Evolutionary conservation across 2,113 vertebrate genomes (phyloP), one percentile per base, ranked within the genome.

Genomic region (Eulacestoma nigropectus): DNA sequence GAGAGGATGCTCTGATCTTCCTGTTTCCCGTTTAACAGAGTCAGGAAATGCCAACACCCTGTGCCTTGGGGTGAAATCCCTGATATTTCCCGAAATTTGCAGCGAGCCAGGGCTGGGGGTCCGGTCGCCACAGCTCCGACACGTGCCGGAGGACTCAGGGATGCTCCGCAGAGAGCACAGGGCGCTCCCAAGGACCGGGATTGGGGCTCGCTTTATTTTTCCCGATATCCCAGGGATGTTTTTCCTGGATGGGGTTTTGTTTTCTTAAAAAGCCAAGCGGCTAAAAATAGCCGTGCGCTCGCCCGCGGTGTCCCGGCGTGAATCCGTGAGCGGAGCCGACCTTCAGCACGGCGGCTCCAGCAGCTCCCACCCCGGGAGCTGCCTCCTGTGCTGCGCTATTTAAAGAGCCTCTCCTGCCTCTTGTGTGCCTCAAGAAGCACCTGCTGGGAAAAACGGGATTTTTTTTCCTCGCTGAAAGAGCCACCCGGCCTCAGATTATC

Each of bases 171-270:
- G 20, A 17, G 7, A 10, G 41, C 83, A 23, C 26, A 1, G 65
- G 21, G 7, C 39, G 50, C 76, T 82, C 56, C 62, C 41, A 4
- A 25, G 30, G 27, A 19, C 26, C 4, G 0, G 4, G 30, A 4
- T 33, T 7, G 0, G 29, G 7, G 26, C 74, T 70, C 4, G 9
- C 13, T 20, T 84, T 35, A 3, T 90, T 88, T 75, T 64, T 44
- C 47, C 67, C 11, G 0, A 0, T 4, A 35, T 33, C 56, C 39
- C 30, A 22, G 29, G 0, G 0, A 3, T 70, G 49, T 25, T 86
- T 76, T 72, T 75, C 69, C 89, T 77, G 87, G 68, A 55, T n/a
- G 65, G 53, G 72, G 13, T 80, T 96, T 84, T 73, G 64, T 84
- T 89, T 87, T 96, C 87, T 91, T 90, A 11, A 93, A 89, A 80